Evolutionary conservation across 2,113 vertebrate species (phyloP).

Genomic region (Anarrhichthys ocellatus): DNA sequence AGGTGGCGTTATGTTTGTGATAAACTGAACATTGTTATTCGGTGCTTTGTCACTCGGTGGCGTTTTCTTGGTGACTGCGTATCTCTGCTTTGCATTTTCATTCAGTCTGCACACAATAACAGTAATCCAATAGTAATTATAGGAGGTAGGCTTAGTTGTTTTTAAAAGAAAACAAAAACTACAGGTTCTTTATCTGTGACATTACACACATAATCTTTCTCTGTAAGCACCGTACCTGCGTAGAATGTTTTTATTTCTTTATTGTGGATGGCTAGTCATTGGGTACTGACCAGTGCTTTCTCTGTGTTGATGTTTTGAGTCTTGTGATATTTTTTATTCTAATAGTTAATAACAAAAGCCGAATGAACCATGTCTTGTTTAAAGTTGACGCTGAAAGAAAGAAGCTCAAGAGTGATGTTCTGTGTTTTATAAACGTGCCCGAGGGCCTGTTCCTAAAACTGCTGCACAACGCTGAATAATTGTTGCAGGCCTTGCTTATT

Average conservation of each 20-base stretch:
- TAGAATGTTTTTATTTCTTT: background rate
- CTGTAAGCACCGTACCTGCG: background rate
- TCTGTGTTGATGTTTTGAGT: background rate
- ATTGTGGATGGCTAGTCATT: background rate
- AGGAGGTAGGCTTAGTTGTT: background rate
- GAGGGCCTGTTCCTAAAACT: conserved; percentile 21
- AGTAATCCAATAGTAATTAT: background rate
- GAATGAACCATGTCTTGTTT: background rate
- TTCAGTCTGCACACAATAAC: background rate
- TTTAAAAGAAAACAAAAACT: background rate
- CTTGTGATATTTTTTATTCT: background rate
- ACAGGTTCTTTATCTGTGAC: background rate
- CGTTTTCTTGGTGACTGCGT: background rate
- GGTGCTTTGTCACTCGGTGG: background rate
- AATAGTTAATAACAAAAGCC: background rate
- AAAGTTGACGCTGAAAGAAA: conserved; percentile 19
- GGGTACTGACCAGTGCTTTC: background rate
- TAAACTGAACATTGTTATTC: background rate
- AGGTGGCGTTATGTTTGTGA: background rate
- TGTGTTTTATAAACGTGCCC: conserved; percentile 18
- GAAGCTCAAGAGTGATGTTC: background rate
- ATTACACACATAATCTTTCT: background rate
- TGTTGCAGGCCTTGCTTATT: conserved; percentile 10
- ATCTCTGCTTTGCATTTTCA: background rate
- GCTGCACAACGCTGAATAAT: conserved; percentile 32